Conservation (phyloP, 2,888 invertebrate species). For the Drosophila sordidapex region DNA sequence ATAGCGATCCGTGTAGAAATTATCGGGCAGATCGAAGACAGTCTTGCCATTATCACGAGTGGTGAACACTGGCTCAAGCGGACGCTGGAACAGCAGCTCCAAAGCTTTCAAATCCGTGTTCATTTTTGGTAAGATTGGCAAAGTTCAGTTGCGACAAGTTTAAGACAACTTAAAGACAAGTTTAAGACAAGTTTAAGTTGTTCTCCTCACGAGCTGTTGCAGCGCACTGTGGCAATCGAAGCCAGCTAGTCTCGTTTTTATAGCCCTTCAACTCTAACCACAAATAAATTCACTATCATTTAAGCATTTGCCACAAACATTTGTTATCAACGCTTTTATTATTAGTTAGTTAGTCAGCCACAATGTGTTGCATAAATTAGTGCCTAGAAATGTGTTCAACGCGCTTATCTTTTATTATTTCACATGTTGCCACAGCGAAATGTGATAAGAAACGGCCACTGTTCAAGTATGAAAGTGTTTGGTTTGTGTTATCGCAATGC, state of each 20-base stretch:
- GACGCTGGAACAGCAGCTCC: slow-evolving; percentile 82
- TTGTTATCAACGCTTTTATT: slow-evolving; percentile 2
- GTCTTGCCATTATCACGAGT: slow-evolving; percentile 81
- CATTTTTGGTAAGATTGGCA: slow-evolving; percentile 46
- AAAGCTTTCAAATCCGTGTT: slow-evolving; percentile 75
- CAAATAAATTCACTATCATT: not conserved
- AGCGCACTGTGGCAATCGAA: slow-evolving; percentile 28
- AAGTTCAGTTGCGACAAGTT: not conserved
- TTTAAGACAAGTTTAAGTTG: not conserved
- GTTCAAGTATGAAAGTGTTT: not conserved
- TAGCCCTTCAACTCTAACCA: slow-evolving; percentile 23
- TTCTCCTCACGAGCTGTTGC: slow-evolving; percentile 24
- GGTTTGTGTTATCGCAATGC: not conserved
- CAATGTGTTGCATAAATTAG: not conserved
- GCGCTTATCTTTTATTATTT: slow-evolving; percentile 30
- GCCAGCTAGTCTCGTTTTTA: slow-evolving; percentile 23
- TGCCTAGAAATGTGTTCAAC: not conserved
- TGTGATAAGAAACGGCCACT: not conserved
- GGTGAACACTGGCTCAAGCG: slow-evolving; percentile 83
- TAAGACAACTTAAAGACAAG: no score
- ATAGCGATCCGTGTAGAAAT: slow-evolving; percentile 80
- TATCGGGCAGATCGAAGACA: slow-evolving; percentile 82
- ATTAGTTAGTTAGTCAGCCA: not conserved
- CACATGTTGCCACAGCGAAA: slow-evolving; percentile 21
- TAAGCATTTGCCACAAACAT: not conserved